phyloP scores from a whole-genome alignment of 2,113 vertebrate genomes.

The Cricetomys ansorgei region DNA sequence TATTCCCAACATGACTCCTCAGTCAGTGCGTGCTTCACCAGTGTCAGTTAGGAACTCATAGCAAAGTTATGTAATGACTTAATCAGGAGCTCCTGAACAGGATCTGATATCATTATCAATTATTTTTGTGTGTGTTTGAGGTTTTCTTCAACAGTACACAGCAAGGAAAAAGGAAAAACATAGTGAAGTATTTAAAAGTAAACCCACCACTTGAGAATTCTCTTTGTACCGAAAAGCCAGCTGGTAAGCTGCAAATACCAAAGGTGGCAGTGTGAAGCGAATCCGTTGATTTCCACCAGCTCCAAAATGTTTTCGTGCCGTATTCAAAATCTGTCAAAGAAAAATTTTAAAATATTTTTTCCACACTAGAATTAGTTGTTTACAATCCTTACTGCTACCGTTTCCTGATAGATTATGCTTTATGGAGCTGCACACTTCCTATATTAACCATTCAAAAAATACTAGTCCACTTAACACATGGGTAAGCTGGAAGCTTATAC shows the following conservation, averaged over 20 bases:
- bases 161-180: neutral
- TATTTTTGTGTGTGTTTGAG: neutral
- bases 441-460: neutral
- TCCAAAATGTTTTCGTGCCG: conserved; percentile 98
- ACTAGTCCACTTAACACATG: neutral
- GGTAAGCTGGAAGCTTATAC: neutral
- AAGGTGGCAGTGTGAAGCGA: conserved; percentile 95
- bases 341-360: neutral
- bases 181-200: conserved; percentile 26
- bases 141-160: neutral
- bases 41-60: neutral
- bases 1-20: neutral
- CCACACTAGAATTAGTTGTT: neutral
- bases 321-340: conserved; percentile 94
- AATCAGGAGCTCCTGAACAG: neutral
- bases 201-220: conserved; percentile 93
- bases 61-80: neutral
- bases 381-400: neutral
- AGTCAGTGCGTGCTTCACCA: neutral
- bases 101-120: neutral
- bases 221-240: conserved; percentile 98
- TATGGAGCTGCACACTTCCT: neutral
- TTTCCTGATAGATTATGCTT: neutral
- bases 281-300: conserved; percentile 98
- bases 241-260: conserved; percentile 98